These are phyloP conservation scores for Timema podura DNA, from an alignment of 2,888 invertebrate species.

Conservation along the genomic window DNA sequence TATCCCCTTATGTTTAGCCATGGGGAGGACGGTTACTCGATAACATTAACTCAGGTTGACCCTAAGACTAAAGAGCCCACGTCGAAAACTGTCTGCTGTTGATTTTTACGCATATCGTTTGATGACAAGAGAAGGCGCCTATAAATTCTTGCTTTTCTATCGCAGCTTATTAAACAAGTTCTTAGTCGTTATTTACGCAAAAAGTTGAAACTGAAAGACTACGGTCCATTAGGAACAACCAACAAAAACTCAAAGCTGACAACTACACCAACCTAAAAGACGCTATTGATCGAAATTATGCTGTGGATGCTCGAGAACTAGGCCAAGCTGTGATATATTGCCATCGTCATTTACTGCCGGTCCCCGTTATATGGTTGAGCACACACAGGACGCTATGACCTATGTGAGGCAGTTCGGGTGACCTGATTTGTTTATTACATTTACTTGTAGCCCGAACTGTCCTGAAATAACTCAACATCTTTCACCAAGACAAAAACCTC, in stretches of 20 bases:
- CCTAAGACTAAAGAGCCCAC: constrained; percentile 20
- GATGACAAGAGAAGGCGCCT: constrained; percentile 29
- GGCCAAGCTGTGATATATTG: constrained; percentile 34
- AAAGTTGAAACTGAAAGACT: constrained; percentile 28
- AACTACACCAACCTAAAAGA: constrained; percentile 36
- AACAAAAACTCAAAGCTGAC: constrained; percentile 30
- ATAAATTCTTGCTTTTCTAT: constrained; percentile 27
- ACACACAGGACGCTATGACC: constrained; percentile 40
- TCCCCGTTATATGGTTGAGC: constrained; percentile 28
- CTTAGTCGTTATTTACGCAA: constrained; percentile 36
- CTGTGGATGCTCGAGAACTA: constrained; percentile 19
- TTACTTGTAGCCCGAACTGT: constrained; percentile 41
- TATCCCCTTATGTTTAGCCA: constrained; percentile 39
- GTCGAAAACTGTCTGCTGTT: constrained; percentile 26
- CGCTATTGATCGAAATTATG: constrained; percentile 16
- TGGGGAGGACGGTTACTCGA: constrained; percentile 32
- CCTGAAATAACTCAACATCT: constrained; percentile 36
- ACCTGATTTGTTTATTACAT: constrained; percentile 41
- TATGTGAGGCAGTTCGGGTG: constrained; percentile 40
- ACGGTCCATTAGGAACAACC: constrained; percentile 25
- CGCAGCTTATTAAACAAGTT: constrained; percentile 36
- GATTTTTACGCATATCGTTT: constrained; percentile 33
- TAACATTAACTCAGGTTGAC: constrained; percentile 26
- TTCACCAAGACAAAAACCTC: constrained; percentile 14
- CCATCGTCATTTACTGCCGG: constrained; percentile 38